Evolutionary conservation across 2,888 invertebrate species (phyloP).

Genomic region (Horisme vitalbata): DNA sequence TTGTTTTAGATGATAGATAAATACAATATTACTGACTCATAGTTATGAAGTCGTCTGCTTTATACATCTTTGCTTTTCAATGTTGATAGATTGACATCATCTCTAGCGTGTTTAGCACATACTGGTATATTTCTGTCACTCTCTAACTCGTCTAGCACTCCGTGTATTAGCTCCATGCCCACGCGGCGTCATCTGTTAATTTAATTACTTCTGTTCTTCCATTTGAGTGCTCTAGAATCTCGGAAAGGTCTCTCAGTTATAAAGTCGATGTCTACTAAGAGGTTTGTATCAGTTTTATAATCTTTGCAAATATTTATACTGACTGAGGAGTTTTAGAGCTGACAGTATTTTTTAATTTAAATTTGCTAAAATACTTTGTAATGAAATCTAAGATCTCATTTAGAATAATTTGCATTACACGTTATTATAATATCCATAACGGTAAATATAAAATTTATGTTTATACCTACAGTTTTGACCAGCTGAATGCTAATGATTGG

Average conservation of each 20-base stretch:
- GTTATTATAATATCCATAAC: neutral
- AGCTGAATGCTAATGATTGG: too few relatives aligned
- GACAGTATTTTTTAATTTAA: too few relatives aligned
- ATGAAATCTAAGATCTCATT: too few relatives aligned
- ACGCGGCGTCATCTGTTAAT: slow-evolving; percentile 69
- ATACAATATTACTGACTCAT: slow-evolving; percentile 60
- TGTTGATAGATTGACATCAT: slow-evolving; percentile 55
- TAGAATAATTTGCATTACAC: neutral
- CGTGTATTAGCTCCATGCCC: slow-evolving; percentile 54
- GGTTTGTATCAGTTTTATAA: too few relatives aligned
- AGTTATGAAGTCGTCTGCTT: slow-evolving; percentile 59
- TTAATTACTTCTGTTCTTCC: slow-evolving; percentile 60
- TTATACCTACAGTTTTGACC: slow-evolving; percentile 15
- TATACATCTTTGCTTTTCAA: slow-evolving; percentile 47
- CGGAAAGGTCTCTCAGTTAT: too few relatives aligned
- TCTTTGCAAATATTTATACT: too few relatives aligned
- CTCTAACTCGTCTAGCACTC: slow-evolving; percentile 50
- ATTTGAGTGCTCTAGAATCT: slow-evolving; percentile 42
- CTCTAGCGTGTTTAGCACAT: slow-evolving; percentile 47
- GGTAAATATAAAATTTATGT: neutral
- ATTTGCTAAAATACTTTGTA: too few relatives aligned
- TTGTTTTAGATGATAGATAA: slow-evolving; percentile 47
- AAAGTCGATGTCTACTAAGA: too few relatives aligned
- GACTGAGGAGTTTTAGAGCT: too few relatives aligned
- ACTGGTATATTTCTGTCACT: slow-evolving; percentile 59